Conservation (phyloP, 1,140 invertebrate genomes). For the Zaprionus africanus region DNA sequence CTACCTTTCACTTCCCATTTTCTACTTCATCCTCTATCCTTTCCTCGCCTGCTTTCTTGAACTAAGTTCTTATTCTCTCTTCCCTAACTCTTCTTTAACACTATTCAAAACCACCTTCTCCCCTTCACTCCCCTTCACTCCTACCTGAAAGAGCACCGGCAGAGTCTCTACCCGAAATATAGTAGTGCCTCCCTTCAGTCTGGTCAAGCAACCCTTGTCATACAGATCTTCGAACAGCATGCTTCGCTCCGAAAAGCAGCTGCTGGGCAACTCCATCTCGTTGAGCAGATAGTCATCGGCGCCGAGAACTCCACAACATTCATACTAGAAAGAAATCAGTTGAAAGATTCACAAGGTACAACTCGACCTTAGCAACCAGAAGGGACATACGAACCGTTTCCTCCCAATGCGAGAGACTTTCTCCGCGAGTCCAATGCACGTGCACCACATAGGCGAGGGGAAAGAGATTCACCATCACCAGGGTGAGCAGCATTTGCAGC, state of each 20-base stretch:
- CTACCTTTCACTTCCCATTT: too few relatives aligned
- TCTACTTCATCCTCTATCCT: too few relatives aligned
- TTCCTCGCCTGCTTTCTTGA: not conserved
- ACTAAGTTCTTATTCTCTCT: not conserved
- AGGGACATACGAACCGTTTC: not conserved
- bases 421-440: not conserved
- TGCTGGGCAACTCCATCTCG: conserved; percentile 6
- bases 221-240: conserved; percentile 1
- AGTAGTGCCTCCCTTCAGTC: fast-evolving
- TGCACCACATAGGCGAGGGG: conserved; percentile 15
- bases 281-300: conserved; percentile 42
- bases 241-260: conserved; percentile 32
- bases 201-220: conserved; percentile 35
- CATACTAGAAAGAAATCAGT: conserved; percentile 12
- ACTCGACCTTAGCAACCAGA: too few relatives aligned
- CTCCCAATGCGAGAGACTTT: conserved; percentile 28
- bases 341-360: not conserved
- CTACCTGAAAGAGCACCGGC: conserved; percentile 26
- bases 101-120: too few relatives aligned
- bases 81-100: not conserved
- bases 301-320: conserved; percentile 52
- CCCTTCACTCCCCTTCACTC: not conserved
- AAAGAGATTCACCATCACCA: conserved; percentile 36
- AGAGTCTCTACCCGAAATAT: not conserved
- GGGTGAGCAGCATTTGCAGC: conserved; percentile 43